phyloP scores from a whole-genome alignment of 2,888 invertebrate species.

The Lottia gigantea region DNA sequence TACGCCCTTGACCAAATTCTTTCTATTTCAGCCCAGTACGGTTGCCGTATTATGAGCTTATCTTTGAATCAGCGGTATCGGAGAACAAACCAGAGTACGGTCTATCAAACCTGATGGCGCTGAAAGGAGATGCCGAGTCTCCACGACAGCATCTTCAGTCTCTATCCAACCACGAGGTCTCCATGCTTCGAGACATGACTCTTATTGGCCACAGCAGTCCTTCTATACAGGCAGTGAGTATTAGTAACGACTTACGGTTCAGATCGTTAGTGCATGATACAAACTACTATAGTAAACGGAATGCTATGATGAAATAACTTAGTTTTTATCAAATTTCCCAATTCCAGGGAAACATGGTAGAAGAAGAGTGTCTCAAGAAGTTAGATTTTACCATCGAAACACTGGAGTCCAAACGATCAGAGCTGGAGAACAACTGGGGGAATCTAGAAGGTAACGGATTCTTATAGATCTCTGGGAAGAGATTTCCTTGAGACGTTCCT shows the following conservation, averaged over 20 bases:
- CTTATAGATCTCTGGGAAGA: not conserved
- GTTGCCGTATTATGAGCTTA: slow-evolving; percentile 61
- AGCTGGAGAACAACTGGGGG: slow-evolving; percentile 46
- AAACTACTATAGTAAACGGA: too few relatives aligned
- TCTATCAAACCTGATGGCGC: slow-evolving; percentile 11
- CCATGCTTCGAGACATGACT: not conserved
- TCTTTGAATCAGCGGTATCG: slow-evolving; percentile 55
- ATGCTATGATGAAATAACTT: too few relatives aligned
- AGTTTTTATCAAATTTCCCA: too few relatives aligned
- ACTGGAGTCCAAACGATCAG: slow-evolving; percentile 52
- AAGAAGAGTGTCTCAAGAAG: slow-evolving; percentile 60
- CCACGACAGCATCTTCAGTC: not conserved
- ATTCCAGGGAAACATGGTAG: slow-evolving; percentile 48
- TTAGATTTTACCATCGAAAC: slow-evolving; percentile 57
- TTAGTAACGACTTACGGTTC: too few relatives aligned
- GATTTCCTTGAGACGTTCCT: too few relatives aligned
- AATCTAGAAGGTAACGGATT: slow-evolving; percentile 46
- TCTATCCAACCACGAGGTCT: not conserved
- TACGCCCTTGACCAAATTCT: too few relatives aligned
- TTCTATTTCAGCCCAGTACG: slow-evolving; percentile 56
- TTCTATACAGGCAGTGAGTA: slow-evolving; percentile 1
- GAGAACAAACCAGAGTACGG: slow-evolving; percentile 56
- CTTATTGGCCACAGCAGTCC: not conserved
- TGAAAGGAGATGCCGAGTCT: slow-evolving; percentile 6
- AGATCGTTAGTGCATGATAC: too few relatives aligned